Conservation (phyloP, 2,113 vertebrate species). For the Hyla sarda region DNA sequence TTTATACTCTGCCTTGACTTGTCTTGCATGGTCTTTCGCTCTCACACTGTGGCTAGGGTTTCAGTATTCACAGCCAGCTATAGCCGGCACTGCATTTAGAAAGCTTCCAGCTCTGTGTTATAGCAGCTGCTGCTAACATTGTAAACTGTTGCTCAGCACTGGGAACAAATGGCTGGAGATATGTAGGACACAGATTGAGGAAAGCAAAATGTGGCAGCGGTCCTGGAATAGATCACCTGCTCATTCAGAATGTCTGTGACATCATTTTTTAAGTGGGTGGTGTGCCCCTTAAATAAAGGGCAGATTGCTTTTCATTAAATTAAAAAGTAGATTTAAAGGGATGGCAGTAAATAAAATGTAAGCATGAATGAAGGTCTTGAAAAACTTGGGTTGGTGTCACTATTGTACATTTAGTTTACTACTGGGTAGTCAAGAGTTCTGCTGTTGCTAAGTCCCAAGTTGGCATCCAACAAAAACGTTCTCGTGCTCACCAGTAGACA, state of each 20-base stretch:
- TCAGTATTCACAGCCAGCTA: not conserved
- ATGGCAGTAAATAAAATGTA: not conserved
- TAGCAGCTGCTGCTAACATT: slow-evolving; percentile 63
- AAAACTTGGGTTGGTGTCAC: too few species aligned
- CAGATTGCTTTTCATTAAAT: too few species aligned
- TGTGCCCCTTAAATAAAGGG: not conserved
- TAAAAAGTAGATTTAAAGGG: not conserved
- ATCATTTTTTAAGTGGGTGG: not conserved
- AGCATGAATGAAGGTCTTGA: not conserved
- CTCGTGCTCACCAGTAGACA: too few species aligned
- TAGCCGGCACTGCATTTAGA: slow-evolving; percentile 18
- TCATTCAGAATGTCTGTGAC: not conserved
- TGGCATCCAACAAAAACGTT: too few species aligned
- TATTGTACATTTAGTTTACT: too few species aligned
- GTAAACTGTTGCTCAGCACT: slow-evolving; percentile 62
- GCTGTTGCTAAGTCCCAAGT: too few species aligned
- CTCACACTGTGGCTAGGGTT: not conserved
- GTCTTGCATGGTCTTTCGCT: not conserved
- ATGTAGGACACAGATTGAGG: slow-evolving; percentile 2
- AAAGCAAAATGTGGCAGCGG: not conserved
- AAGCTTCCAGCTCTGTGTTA: not conserved
- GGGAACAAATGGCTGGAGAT: slow-evolving; percentile 63
- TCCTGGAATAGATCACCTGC: slow-evolving; percentile 30
- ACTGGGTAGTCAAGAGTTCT: too few species aligned
- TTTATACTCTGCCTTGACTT: not conserved